These are phyloP conservation scores for Maconellicoccus hirsutus DNA, from an alignment of 1,140 invertebrate species.

Conservation along the genomic window DNA sequence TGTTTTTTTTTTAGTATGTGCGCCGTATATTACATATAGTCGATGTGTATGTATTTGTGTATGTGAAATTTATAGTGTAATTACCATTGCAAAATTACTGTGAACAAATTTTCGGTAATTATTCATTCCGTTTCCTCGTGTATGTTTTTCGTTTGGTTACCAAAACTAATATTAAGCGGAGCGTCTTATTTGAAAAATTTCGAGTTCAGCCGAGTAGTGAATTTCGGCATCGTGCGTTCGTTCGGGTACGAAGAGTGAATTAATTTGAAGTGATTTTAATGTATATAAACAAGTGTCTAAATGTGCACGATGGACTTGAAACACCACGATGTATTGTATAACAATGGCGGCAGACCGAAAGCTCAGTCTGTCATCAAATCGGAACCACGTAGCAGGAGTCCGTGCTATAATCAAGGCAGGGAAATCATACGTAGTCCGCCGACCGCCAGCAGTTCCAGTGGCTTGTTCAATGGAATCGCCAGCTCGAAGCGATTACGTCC, in stretches of 20 bases:
- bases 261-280: not conserved
- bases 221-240: not conserved
- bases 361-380: conserved; percentile 14
- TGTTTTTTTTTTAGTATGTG: not conserved
- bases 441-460: not conserved
- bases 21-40: too few species aligned
- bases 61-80: too few species aligned
- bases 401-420: not conserved
- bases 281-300: not conserved
- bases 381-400: not conserved
- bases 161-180: not conserved
- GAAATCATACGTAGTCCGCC: not conserved
- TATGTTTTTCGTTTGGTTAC: not conserved
- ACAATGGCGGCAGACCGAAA: conserved; percentile 1
- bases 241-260: not conserved
- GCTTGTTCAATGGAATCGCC: not conserved
- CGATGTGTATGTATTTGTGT: not conserved
- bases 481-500: not conserved
- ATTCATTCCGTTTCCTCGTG: not conserved
- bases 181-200: not conserved
- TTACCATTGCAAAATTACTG: too few species aligned
- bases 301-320: conserved; percentile 15
- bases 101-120: too few species aligned
- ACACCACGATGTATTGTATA: not conserved
- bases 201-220: not conserved